Evolutionary conservation across 2,888 invertebrate species (phyloP), one percentile per base, ranked within the genome.

Genomic region (Onchidella celtica): DNA sequence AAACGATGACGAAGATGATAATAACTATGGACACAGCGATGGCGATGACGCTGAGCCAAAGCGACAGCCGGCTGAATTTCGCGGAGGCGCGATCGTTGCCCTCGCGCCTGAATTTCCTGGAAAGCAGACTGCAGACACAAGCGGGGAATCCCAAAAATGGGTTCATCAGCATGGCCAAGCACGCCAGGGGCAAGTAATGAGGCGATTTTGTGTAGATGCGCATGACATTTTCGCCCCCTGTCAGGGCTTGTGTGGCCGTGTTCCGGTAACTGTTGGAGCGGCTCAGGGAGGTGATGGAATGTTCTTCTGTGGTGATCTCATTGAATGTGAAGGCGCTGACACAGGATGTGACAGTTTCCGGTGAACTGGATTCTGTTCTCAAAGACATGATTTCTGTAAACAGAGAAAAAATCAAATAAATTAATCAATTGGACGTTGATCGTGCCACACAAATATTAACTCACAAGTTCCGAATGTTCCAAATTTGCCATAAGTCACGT

Each of bases 171-270:
- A 83, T 65, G 1, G 83, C 79, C 61, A 86, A 34, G 21, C 82
- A 59, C 11, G 84, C 84, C 38, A 84, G 76, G 24, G 85, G 85
- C 72, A 86, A 79, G 66, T 86, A 86, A 70, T 86, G 83, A 4
- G 85, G 84, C 6, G 83, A 78, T 55, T 83, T 82, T 17, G 83
- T 27, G 72, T 86, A 86, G 32, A 77, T 76, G 6, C 85, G 79
- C 11, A 72, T 72, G 21, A 86, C 83, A 24, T 82, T 70, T 1
- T 78, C 72, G 17, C 83, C 85, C 17, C 85, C 85, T 11, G 85
- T 86, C 17, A 86, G 68, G 47, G 84, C 81, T 36, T 83, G 81
- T 1, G 83, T 79, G n/a, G 82, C 79, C 17, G 77, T 38, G 73
- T 74, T 79, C 32, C 83, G 70, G n/a, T 80, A 78, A 27, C 68